Evolutionary conservation across 30 jellyfish, hydroid and myxozoan genomes (phyloP).

Genomic region (Turritopsis rubra): DNA sequence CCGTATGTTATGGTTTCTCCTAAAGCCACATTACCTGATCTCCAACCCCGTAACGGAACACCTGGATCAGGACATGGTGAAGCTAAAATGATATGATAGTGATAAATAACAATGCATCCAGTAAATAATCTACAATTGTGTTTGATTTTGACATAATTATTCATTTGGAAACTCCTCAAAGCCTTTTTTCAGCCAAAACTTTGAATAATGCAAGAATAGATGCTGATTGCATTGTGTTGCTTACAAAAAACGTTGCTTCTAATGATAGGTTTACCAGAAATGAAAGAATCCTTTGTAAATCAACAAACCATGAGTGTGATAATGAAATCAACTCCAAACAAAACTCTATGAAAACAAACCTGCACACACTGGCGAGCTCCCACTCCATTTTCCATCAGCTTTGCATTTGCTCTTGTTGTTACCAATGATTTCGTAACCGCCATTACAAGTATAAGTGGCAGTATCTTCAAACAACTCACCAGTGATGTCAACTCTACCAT

Average conservation of each 20-base stretch:
- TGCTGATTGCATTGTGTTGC: too few relatives aligned
- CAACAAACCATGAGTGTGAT: too few relatives aligned
- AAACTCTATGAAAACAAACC: constrained; percentile 48
- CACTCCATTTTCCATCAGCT: constrained; percentile 70
- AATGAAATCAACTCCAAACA: too few relatives aligned
- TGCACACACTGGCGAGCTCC: constrained; percentile 48
- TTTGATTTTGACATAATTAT: too few relatives aligned
- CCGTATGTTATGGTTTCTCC: constrained; percentile 54
- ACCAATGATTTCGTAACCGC: constrained; percentile 62
- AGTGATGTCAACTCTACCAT: constrained; percentile 39
- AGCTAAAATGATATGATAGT: constrained; percentile 42
- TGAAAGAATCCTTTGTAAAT: too few relatives aligned
- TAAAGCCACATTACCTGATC: constrained; percentile 42
- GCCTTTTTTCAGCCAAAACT: too few relatives aligned
- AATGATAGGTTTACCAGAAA: too few relatives aligned
- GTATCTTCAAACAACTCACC: constrained; percentile 65
- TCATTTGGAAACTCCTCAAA: too few relatives aligned
- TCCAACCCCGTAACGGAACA: constrained; percentile 34
- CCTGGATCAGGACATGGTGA: constrained; percentile 91
- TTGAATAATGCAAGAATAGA: too few relatives aligned
- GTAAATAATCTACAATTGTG: too few relatives aligned
- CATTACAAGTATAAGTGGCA: constrained; percentile 48
- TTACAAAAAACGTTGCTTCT: too few relatives aligned
- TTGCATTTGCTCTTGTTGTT: constrained; percentile 38
- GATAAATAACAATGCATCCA: too few relatives aligned